phyloP scores from a whole-genome alignment of 2,113 vertebrate species.

The Holacanthus passer region DNA sequence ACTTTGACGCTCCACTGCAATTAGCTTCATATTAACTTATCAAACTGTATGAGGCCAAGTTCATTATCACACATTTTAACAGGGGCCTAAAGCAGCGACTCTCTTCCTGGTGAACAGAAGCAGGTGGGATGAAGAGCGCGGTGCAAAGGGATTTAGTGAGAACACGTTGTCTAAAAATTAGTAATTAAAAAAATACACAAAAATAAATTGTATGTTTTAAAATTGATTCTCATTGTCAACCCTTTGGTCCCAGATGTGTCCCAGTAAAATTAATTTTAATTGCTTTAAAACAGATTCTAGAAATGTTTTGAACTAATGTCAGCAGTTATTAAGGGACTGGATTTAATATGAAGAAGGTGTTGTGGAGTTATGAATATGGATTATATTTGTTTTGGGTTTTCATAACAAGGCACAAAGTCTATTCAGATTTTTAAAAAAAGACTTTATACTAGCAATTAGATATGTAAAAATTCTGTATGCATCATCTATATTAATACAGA shows the following conservation, averaged over 20 bases:
- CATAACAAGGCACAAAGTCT: background rate
- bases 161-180: background rate
- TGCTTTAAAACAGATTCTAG: background rate
- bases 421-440: background rate
- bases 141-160: background rate
- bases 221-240: background rate
- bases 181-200: background rate
- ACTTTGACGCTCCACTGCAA: background rate
- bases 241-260: background rate
- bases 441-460: background rate
- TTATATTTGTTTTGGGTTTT: background rate
- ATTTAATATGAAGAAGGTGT: background rate
- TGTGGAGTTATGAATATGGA: background rate
- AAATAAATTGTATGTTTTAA: background rate
- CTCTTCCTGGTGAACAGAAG: background rate
- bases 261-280: background rate
- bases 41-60: background rate
- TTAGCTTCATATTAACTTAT: background rate
- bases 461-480: background rate
- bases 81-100: background rate
- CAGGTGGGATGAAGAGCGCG: background rate
- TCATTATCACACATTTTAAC: background rate
- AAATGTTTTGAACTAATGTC: background rate
- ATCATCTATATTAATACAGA: background rate
- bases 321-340: background rate